phyloP scores from a whole-genome alignment of 1,140 invertebrate genomes.

The Homalodisca vitripennis region DNA sequence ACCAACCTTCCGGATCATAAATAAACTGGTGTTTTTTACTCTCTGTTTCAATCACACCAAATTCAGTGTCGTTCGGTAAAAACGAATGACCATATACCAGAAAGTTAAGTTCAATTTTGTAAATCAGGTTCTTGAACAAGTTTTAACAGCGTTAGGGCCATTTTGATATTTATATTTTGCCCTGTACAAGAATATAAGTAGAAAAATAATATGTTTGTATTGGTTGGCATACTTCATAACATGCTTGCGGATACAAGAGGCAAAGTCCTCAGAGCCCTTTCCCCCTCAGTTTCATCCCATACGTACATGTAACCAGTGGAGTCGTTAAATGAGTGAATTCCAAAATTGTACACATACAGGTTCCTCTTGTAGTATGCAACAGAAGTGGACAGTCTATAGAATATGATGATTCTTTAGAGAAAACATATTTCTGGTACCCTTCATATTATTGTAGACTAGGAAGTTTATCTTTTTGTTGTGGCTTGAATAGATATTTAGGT shows the following conservation, averaged over 20 bases:
- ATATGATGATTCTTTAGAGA: too few species aligned
- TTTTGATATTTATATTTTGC: conserved; percentile 41
- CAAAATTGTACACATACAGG: conserved; percentile 41
- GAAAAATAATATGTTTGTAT: conserved; percentile 31
- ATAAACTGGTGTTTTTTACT: conserved; percentile 19
- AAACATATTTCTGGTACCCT: too few species aligned
- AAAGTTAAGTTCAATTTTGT: conserved; percentile 42
- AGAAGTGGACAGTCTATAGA: conserved; percentile 38
- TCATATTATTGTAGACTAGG: too few species aligned
- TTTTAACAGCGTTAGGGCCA: conserved; percentile 39
- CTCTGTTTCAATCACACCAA: conserved; percentile 34
- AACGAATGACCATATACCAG: conserved; percentile 42
- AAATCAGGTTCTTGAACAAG: conserved; percentile 37
- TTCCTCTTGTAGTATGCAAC: conserved; percentile 39
- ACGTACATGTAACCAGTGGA: conserved; percentile 6
- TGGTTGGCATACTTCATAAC: not conserved
- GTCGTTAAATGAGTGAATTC: conserved; percentile 14
- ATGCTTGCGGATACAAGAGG: conserved; percentile 8
- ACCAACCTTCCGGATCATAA: conserved; percentile 24
- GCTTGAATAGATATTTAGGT: too few species aligned
- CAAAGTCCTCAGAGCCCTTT: conserved; percentile 16
- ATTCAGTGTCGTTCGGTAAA: conserved; percentile 36
- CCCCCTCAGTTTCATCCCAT: conserved; percentile 19
- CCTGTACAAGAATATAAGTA: conserved; percentile 35
- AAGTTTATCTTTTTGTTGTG: too few species aligned